phyloP scores from a whole-genome alignment of 2,113 vertebrate genomes.

The Cyphomyrus discorhynchus region DNA sequence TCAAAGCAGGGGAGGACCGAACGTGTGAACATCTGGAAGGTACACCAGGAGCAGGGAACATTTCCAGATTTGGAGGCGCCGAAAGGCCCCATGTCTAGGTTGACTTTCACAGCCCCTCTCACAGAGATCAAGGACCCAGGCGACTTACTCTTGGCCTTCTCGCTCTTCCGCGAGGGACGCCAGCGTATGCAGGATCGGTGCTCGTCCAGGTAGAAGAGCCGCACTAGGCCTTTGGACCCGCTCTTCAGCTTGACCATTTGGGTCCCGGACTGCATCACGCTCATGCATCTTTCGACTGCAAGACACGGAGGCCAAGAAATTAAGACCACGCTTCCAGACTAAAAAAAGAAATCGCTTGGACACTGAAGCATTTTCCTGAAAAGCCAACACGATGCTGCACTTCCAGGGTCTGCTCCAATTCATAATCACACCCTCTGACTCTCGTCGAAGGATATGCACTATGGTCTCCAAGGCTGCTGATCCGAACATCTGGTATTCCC shows the following conservation, averaged over 20 bases:
- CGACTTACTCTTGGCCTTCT: constrained; percentile 93
- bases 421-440: not conserved
- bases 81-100: not conserved
- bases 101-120: not conserved
- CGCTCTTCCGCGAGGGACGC: constrained; percentile 92
- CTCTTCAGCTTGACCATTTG: constrained; percentile 98
- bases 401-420: not conserved
- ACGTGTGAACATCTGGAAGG: not conserved
- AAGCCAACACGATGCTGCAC: not conserved
- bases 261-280: constrained; percentile 98
- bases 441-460: not conserved
- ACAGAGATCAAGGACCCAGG: not conserved
- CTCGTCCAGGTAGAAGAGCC: constrained; percentile 97
- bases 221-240: constrained; percentile 86
- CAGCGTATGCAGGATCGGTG: constrained; percentile 92
- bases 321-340: not conserved
- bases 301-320: constrained; percentile 17
- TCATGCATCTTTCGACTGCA: constrained; percentile 98
- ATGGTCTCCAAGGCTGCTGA: not conserved
- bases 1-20: not conserved
- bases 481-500: not conserved
- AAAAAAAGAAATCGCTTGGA: not conserved
- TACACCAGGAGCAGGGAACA: not conserved
- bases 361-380: not conserved
- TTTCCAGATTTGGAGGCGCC: not conserved